Evolutionary conservation across 53 echinoderm and acorn worm species (phyloP), one percentile per base, ranked within the genome.

Genomic region (Zoroaster sp.): DNA sequence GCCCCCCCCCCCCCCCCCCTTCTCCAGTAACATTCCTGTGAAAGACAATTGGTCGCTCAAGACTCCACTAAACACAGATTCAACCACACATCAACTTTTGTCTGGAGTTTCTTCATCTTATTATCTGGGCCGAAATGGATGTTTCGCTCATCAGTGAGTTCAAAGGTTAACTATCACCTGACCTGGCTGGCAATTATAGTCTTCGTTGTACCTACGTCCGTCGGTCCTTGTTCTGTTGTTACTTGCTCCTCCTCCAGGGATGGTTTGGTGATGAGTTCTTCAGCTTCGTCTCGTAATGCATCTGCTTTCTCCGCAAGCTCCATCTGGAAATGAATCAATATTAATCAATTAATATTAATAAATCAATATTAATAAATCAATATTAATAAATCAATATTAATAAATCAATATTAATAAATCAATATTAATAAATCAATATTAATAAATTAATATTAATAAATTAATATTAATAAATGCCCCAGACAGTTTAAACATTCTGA

Each of bases 291-390:
- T 72, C 85, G 78, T 4, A 95, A 25, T 32, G 95, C 95, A 46
- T 95, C 95, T 42, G 93, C 93, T 68, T 89, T 87, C 65, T 95
- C 93, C 38, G 89, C 95, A 30, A 95, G 85, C n/a, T 94, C 95
- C 91, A 95, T 88, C 94, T 93, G 80, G 35, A 71, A 71, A 36
- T 47, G 14, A n/a, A n/a, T 59, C 1, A 59, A 17, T 13, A 25
- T n/a, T 14, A 1, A 20, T 9, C 17, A 6, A 25, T 5, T 40
- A 38, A 25, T 23, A 20, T 45, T 76, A 8, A 25, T 25, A 3
- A 59, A 59, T 9, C 2, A 28, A 0, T 10, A 28, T 59, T 59
- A 59, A 25, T 59, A 2, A 1, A 0, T 6, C 11, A 28, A 11
- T 25, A 25, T 11, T 44, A 9, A 9, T 44, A 9, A 44, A 44